Base-by-base conservation (phyloP, 2,113 vertebrate species). In the Mesitornis unicolor region DNA sequence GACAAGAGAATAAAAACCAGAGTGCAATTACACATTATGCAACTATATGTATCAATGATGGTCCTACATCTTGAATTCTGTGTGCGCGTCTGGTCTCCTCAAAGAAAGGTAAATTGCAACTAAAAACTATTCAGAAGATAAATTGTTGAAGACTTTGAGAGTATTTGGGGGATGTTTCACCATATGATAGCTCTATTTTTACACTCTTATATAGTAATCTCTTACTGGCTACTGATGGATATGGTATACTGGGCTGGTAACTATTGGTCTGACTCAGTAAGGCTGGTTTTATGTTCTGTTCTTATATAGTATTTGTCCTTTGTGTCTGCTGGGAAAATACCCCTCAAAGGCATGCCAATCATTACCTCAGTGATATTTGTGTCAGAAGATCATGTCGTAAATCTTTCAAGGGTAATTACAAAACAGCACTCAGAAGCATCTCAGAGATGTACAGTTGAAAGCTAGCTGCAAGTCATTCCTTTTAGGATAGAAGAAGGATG, bases 11-110 rank as follows among this genome's bases (percentile, higher is more conserved):
- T 24, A 69, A 61, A 89, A 84, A 38, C 1, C 48, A 74, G 40
- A 60, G 25, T 33, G 12, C 50, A 60, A 18, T 74, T 89, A 7
- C 8, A 59, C 4, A 1, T 87, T 12, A 16, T 64, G 74, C 45
- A 56, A 10, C 19, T 86, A 0, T 48, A 16, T 20, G 4, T 59
- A 28, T 53, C 0, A 0, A 12, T 51, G 48, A 5, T 65, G 11
- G 15, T 90, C 7, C 14, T 89, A 31, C 28, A 25, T 43, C 59
- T 89, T 76, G 50, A 68, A 51, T 69, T 89, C 50, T 3, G 0
- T 53, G 17, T 77, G 36, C 13, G 4, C 16, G 61, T 93, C 54
- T 85, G 35, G 13, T 85, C 35, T 70, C 29, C 40, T 78, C 24
- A 38, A 13, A 90, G n/a, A 85, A 64, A n/a, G 20, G 16, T 56